A percentile compares a stretch with the other conserved stretches of the same genome.
Evolutionary conservation across 2,113 vertebrate genomes (phyloP).

Genomic region (Rhinolophus sinicus): DNA sequence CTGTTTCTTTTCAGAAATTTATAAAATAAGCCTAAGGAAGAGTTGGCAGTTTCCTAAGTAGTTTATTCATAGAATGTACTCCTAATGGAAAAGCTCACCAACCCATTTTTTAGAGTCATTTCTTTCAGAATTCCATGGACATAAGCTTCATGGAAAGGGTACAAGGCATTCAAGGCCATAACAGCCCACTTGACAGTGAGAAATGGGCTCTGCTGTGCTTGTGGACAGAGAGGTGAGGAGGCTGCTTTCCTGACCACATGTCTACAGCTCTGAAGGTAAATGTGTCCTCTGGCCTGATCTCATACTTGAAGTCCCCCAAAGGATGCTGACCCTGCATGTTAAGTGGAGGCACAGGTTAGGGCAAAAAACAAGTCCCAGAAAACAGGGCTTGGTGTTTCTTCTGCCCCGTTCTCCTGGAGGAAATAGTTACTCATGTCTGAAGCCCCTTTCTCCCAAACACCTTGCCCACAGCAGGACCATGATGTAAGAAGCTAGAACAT

Average conservation of each 20-base stretch:
- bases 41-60: constrained; percentile 31
- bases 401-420: neutral
- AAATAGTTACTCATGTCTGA: neutral
- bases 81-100: constrained; percentile 37
- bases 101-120: neutral
- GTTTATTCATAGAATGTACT: neutral
- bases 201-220: neutral
- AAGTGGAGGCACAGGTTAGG: neutral
- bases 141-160: neutral
- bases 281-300: neutral
- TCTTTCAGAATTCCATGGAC: neutral
- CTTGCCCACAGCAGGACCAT: neutral
- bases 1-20: constrained; percentile 54
- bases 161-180: neutral
- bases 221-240: fast-evolving
- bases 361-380: neutral
- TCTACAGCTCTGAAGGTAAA: fast-evolving
- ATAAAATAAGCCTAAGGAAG: constrained; percentile 27
- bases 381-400: neutral
- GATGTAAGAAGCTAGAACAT: fast-evolving
- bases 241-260: neutral
- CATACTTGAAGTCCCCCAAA: neutral
- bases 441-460: neutral
- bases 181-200: neutral
- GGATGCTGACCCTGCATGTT: neutral